Percentiles rank a stretch among this genome's conserved stretches.
These are phyloP conservation scores for Sarotherodon lohbergeri DNA, from an alignment of 2,113 vertebrate species.

Conservation along the genomic window DNA sequence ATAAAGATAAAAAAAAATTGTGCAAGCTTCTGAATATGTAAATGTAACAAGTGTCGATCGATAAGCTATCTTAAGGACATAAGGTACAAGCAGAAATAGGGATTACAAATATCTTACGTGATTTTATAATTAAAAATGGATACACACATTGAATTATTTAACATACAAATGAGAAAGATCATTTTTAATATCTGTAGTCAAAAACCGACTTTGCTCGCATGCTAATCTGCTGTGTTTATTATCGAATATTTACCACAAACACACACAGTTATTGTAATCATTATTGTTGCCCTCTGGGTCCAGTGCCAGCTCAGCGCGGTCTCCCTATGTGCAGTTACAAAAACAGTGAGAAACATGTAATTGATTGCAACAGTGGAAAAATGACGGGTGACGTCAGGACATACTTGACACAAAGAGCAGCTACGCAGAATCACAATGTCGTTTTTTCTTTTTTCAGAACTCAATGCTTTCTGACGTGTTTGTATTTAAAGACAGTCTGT, in stretches of 20 bases:
- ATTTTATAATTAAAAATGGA: conserved; percentile 23
- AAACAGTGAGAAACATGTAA: neutral
- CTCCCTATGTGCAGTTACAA: neutral
- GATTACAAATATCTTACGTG: neutral
- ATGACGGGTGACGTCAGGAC: neutral
- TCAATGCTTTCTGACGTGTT: neutral
- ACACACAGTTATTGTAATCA: neutral
- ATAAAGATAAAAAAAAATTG: conserved; percentile 10
- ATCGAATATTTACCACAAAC: neutral
- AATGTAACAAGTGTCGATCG: neutral
- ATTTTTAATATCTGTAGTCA: neutral
- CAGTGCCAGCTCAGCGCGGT: neutral
- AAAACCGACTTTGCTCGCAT: neutral
- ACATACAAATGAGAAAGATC: conserved; percentile 13
- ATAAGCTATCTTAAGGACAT: neutral
- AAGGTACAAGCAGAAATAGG: neutral
- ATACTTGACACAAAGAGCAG: neutral
- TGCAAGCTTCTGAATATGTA: neutral
- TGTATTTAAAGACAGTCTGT: neutral
- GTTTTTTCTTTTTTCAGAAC: neutral
- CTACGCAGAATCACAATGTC: neutral
- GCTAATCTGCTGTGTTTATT: conserved; percentile 13
- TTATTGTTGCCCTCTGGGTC: neutral
- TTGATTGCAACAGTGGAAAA: neutral
- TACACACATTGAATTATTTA: conserved; percentile 8